These are phyloP conservation scores for Liposcelis brunnea DNA, from an alignment of 2,888 invertebrate genomes.

Conservation along the genomic window DNA sequence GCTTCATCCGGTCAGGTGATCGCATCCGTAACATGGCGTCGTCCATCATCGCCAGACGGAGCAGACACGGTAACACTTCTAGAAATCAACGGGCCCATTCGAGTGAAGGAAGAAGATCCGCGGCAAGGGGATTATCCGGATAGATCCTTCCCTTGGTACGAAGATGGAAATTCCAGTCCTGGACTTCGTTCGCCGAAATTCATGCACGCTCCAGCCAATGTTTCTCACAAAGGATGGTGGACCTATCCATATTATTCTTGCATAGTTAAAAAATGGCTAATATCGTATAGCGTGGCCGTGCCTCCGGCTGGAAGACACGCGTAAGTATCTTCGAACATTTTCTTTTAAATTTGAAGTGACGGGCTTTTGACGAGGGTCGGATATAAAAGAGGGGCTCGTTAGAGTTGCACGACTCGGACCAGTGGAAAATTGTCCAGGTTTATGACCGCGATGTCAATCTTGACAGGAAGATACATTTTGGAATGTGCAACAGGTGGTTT, in stretches of 20 bases:
- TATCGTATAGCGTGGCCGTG: conserved; percentile 64
- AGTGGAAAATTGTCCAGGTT: too few species aligned
- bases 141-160: conserved; percentile 53
- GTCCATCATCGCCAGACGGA: conserved; percentile 11
- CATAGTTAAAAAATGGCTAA: conserved; percentile 56
- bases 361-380: too few species aligned
- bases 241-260: conserved; percentile 80
- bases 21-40: conserved; percentile 42
- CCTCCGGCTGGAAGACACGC: conserved; percentile 31
- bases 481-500: too few species aligned
- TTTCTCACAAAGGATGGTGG: conserved; percentile 62
- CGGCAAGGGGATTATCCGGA: conserved; percentile 39
- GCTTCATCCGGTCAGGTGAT: conserved; percentile 38
- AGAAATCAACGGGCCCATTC: conserved; percentile 23
- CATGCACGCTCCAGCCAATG: conserved; percentile 43
- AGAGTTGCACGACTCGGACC: not conserved
- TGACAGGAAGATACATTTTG: not conserved
- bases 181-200: conserved; percentile 49
- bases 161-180: conserved; percentile 41
- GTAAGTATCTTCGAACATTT: conserved; percentile 10
- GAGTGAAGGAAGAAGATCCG: conserved; percentile 22
- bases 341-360: too few species aligned
- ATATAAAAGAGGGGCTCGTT: conserved; percentile 27
- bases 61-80: conserved; percentile 21
- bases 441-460: too few species aligned